A percentile compares a stretch with the other conserved stretches of the same genome.
Evolutionary conservation across 2,797 vertebrate genomes (phyloP).

Genomic region (Sternarchorhynchus goeldii): DNA sequence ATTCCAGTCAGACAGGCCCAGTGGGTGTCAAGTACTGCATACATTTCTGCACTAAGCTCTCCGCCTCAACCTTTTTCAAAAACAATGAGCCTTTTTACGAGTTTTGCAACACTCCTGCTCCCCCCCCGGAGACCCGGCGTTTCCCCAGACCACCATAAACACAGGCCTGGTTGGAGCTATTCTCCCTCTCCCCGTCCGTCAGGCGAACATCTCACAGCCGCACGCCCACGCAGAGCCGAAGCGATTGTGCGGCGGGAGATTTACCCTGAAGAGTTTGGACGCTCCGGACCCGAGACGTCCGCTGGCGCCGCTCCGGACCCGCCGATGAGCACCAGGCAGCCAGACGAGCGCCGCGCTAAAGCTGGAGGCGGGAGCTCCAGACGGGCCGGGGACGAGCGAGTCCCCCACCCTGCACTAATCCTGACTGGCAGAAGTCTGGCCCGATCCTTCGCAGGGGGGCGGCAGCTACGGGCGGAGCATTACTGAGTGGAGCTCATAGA

Average conservation of each 20-base stretch:
- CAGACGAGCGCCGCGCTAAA: conserved; percentile 41
- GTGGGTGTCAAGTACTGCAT: background rate
- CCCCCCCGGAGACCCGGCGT: background rate
- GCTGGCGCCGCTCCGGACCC: conserved; percentile 45
- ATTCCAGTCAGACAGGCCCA: conserved; percentile 21
- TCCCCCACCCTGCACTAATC: conserved; percentile 28
- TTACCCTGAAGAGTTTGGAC: conserved; percentile 71
- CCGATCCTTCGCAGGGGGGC: conserved; percentile 9
- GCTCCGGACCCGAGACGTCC: conserved; percentile 70
- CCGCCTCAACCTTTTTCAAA: conserved; percentile 25
- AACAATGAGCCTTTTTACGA: conserved; percentile 19
- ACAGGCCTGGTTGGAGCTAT: background rate
- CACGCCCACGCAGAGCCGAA: conserved; percentile 17
- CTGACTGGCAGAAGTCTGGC: conserved; percentile 45
- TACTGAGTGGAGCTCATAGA: conserved; percentile 39
- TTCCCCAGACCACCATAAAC: conserved; percentile 21
- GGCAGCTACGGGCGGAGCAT: conserved; percentile 14
- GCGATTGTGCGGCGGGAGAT: conserved; percentile 54
- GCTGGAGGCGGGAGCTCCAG: conserved; percentile 4
- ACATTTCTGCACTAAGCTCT: conserved; percentile 6
- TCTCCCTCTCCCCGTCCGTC: conserved; percentile 12
- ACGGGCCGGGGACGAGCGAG: background rate
- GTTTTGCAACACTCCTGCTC: background rate
- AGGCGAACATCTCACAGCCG: conserved; percentile 35
- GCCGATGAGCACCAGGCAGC: background rate